Evolutionary conservation across 2,113 vertebrate genomes (phyloP).

Genomic region (Melozone crissalis): DNA sequence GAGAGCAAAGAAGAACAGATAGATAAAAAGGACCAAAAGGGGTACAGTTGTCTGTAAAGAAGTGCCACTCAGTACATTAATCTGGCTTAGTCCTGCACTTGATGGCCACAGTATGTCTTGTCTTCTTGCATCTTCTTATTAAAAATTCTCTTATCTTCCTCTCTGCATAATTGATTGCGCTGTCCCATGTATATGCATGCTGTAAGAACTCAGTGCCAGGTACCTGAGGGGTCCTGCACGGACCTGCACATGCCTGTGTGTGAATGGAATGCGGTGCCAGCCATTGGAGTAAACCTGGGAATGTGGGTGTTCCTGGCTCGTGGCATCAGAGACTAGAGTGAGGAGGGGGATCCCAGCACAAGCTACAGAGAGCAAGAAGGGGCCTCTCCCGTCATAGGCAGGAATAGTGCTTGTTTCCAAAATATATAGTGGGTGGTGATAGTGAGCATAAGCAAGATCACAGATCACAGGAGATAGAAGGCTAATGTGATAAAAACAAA

Average conservation of each 20-base stretch:
- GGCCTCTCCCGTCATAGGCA: neutral
- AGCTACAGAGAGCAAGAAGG: neutral
- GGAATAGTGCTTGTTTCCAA: neutral
- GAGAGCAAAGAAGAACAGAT: neutral
- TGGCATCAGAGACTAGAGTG: no score
- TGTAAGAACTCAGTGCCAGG: neutral
- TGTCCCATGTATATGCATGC: rapidly evolving
- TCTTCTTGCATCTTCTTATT: neutral
- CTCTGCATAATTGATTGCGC: no score
- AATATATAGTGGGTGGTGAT: rapidly evolving
- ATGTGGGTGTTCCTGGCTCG: neutral
- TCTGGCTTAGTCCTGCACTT: neutral
- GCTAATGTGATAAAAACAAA: neutral
- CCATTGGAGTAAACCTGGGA: neutral
- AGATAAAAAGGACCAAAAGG: neutral
- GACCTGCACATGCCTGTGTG: no score
- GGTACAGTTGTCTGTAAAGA: rapidly evolving
- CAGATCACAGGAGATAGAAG: neutral
- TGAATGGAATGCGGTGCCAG: neutral
- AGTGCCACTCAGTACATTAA: rapidly evolving
- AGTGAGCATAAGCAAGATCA: neutral
- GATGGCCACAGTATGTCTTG: neutral
- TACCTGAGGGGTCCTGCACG: neutral
- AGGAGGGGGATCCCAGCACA: neutral
- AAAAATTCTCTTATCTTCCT: neutral